Evolutionary conservation across 1,140 invertebrate species (phyloP).

Genomic region (Dysdera silvatica): DNA sequence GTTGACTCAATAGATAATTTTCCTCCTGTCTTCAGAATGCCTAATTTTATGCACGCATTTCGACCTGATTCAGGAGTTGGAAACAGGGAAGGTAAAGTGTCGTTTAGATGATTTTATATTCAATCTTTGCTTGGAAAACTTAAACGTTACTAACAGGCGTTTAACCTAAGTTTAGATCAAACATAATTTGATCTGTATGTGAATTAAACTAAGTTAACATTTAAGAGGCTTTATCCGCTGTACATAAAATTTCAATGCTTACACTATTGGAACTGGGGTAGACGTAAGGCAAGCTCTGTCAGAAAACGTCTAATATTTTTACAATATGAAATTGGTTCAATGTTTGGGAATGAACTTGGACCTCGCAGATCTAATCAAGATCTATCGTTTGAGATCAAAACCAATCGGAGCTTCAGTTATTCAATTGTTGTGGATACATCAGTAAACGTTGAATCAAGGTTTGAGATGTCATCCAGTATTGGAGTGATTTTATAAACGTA

Average conservation of each 20-base stretch:
- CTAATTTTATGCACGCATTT: conserved; percentile 19
- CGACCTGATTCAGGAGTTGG: conserved; percentile 9
- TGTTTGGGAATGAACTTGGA: too few species aligned
- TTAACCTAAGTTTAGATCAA: not conserved
- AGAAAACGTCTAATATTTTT: not conserved
- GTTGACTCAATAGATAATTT: too few species aligned
- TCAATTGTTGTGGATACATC: too few species aligned
- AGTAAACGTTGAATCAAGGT: too few species aligned
- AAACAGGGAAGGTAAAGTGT: conserved; percentile 15
- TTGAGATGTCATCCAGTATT: too few species aligned
- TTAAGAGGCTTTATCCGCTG: not conserved
- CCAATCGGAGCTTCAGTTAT: too few species aligned
- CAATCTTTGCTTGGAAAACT: not conserved
- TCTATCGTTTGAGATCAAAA: too few species aligned
- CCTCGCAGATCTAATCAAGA: too few species aligned
- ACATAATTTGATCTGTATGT: not conserved
- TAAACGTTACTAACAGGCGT: not conserved
- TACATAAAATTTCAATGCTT: not conserved
- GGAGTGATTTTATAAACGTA: too few species aligned
- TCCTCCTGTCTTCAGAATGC: not conserved
- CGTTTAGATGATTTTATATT: not conserved
- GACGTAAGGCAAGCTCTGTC: not conserved
- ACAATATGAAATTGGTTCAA: too few species aligned
- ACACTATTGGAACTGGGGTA: not conserved
- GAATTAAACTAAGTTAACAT: not conserved